A percentile compares a stretch with the other conserved stretches of the same genome.
phyloP scores from a whole-genome alignment of 2,113 vertebrate species.

The Scalopus aquaticus region DNA sequence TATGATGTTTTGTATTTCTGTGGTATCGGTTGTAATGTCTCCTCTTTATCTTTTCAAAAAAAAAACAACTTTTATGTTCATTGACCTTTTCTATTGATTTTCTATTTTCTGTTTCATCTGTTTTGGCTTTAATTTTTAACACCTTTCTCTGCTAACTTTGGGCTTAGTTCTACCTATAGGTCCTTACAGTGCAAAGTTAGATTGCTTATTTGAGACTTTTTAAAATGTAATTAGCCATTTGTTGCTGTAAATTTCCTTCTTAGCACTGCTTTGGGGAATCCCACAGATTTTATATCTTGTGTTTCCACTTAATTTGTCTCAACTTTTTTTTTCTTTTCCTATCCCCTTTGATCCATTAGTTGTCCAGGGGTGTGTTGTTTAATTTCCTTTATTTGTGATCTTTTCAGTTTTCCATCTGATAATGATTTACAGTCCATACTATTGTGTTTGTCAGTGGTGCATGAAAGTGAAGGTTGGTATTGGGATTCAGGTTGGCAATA shows the following conservation, averaged over 20 bases:
- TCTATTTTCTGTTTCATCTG: neutral
- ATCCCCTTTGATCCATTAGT: neutral
- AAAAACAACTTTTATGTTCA: neutral
- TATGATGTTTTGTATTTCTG: neutral
- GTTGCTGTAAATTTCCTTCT: neutral
- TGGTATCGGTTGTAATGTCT: neutral
- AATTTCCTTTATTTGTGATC: neutral
- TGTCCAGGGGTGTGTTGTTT: neutral
- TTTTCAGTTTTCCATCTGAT: neutral
- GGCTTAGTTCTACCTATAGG: neutral
- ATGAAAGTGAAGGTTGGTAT: neutral
- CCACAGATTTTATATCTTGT: neutral
- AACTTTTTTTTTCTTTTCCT: neutral
- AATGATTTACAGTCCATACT: neutral
- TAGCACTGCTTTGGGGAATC: neutral
- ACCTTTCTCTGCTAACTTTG: neutral
- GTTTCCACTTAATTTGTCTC: neutral
- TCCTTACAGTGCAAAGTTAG: neutral
- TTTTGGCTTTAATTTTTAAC: neutral
- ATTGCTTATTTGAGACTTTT: neutral
- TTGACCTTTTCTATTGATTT: neutral
- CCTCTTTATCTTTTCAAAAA: neutral
- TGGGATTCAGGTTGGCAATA: neutral
- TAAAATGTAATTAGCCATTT: neutral
- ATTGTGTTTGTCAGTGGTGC: neutral